Base-by-base conservation (phyloP, 2,113 vertebrate species). In the Heliornis fulica region DNA sequence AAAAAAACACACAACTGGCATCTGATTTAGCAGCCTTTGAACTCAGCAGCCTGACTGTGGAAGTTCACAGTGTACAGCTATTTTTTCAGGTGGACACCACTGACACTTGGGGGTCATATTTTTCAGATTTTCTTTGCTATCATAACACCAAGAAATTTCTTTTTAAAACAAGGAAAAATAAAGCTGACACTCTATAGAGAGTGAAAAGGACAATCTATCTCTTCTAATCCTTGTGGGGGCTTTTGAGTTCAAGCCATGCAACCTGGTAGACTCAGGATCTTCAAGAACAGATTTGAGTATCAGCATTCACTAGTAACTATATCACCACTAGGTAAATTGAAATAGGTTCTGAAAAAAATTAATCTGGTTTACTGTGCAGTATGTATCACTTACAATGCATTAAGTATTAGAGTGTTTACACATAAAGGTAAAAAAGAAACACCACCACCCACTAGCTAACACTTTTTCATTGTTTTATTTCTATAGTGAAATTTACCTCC, bases 351-450 rank as follows among this genome's bases (percentile, higher is more conserved):
- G 60, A 83, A 81, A 81, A 71, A 75, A 43, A 32, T n/a, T n/a
- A 65, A 38, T 22, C 34, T 69, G 28, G 3, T 86, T 93, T 54
- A 83, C 51, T 74, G 50, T 74, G 64, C 41, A 89, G 6, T 61
- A 94, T 95, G 80, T 93, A 90, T 94, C 97, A 97, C 95, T 95
- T 96, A 91, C 32, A 96, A 94, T 94, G 83, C 51, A 76, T 78
- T 94, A 97, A 97, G 78, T 93, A 95, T 90, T 95, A 94, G 76
- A 93, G 72, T 93, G 90, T 78, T 95, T 97, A 94, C 79, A 92
- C 83, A 93, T 82, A 93, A 97, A 97, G 79, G 95, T 97, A 96
- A 96, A 97, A 98, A 97, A 96, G 90, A 46, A 93, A 10, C 53
- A 97, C 79, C 53, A 54, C 10, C 84, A 96, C 45, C 96, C 76